These are phyloP conservation scores for Tupiocoris notatus DNA, from an alignment of 2,888 invertebrate species.

Conservation along the genomic window DNA sequence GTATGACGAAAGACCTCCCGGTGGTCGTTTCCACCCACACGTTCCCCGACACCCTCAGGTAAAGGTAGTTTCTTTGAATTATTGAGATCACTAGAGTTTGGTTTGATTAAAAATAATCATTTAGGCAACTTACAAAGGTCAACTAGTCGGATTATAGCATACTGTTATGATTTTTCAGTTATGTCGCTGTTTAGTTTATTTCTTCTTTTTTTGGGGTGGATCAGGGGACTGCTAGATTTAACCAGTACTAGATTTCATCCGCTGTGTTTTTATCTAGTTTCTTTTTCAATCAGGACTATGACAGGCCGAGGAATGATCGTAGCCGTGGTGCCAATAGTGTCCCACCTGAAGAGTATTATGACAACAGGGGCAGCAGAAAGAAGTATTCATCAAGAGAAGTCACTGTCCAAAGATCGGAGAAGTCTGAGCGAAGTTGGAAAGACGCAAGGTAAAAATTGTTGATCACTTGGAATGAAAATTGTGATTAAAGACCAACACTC, in stretches of 20 bases:
- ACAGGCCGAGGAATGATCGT: conserved; percentile 2
- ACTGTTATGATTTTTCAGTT: too few relatives aligned
- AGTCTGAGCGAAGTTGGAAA: conserved; percentile 42
- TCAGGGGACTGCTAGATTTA: too few relatives aligned
- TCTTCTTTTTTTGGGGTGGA: too few relatives aligned
- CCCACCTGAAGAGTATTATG: conserved; percentile 46
- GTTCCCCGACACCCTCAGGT: conserved; percentile 37
- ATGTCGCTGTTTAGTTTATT: too few relatives aligned
- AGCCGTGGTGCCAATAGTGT: conserved; percentile 34
- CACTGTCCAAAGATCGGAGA: conserved; percentile 67
- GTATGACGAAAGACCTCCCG: conserved; percentile 40
- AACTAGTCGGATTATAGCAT: too few relatives aligned
- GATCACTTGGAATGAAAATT: too few relatives aligned
- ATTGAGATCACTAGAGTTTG: too few relatives aligned
- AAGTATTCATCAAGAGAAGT: conserved; percentile 65
- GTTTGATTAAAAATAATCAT: too few relatives aligned
- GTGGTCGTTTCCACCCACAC: conserved; percentile 26
- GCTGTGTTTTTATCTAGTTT: too few relatives aligned
- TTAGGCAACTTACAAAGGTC: too few relatives aligned
- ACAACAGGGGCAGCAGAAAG: conserved; percentile 33
- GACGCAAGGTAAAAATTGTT: conserved; percentile 26
- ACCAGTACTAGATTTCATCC: too few relatives aligned
- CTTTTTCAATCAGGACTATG: conserved; percentile 2
- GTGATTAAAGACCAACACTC: background rate
- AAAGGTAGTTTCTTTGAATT: background rate